Evolutionary conservation across 2,797 vertebrate genomes (phyloP).

Genomic region (Sciaenops ocellatus): DNA sequence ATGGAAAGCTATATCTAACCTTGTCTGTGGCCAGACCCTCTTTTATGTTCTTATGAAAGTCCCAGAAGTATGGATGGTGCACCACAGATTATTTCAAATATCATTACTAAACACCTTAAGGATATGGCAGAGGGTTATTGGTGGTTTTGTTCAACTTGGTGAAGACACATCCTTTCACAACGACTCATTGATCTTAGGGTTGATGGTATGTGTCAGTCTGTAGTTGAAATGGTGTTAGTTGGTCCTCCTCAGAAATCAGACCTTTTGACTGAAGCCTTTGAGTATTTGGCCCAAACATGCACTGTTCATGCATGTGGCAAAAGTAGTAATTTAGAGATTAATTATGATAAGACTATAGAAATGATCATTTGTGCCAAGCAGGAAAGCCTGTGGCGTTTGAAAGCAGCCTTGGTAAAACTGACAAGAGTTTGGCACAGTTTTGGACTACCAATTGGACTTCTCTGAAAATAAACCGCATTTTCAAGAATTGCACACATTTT

Average conservation of each 20-base stretch:
- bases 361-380: background rate
- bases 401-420: background rate
- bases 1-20: background rate
- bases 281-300: background rate
- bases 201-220: background rate
- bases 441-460: background rate
- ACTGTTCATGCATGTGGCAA: background rate
- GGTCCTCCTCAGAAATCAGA: background rate
- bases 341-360: background rate
- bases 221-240: background rate
- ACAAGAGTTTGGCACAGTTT: background rate
- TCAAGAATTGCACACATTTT: too few species aligned
- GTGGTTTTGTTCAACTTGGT: background rate
- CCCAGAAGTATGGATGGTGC: background rate
- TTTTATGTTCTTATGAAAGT: background rate
- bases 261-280: background rate
- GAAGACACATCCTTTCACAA: background rate
- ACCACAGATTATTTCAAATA: background rate
- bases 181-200: background rate
- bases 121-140: background rate
- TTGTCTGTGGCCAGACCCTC: background rate
- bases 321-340: background rate
- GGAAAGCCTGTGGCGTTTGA: background rate
- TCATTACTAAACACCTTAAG: background rate
- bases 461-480: too few species aligned